Percentiles rank a stretch among this genome's conserved stretches.
These are phyloP conservation scores for Epirrhoe tristata DNA, from an alignment of 2,888 invertebrate species.

Conservation along the genomic window DNA sequence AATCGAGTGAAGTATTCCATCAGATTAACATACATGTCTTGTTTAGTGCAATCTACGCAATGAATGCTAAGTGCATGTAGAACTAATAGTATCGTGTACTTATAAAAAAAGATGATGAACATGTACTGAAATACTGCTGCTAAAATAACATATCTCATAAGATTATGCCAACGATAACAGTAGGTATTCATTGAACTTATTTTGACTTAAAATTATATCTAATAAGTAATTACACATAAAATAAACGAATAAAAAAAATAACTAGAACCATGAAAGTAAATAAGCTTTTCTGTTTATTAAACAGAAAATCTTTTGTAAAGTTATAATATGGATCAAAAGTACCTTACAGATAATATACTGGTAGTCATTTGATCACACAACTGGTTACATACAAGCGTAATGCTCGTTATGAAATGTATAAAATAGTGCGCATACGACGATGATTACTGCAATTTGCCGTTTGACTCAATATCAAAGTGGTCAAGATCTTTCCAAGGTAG, in stretches of 20 bases:
- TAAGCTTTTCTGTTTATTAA: background rate
- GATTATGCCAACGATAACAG: too few species aligned
- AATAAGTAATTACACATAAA: too few species aligned
- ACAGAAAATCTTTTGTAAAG: background rate
- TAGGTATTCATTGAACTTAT: too few species aligned
- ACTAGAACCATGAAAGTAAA: background rate
- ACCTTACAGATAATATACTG: background rate
- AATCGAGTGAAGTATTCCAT: conserved; percentile 37
- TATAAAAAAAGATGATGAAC: background rate
- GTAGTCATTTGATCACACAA: conserved; percentile 25
- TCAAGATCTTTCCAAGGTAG: conserved; percentile 58
- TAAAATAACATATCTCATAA: too few species aligned
- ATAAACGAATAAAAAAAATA: too few species aligned
- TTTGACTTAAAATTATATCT: too few species aligned
- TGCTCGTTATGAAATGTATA: conserved; percentile 59
- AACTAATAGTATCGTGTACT: background rate
- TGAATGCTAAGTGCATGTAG: conserved; percentile 13
- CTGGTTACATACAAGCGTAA: conserved; percentile 43
- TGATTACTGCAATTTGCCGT: conserved; percentile 64
- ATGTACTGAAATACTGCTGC: too few species aligned
- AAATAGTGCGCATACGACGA: conserved; percentile 59
- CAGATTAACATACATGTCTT: conserved; percentile 46
- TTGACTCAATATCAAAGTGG: conserved; percentile 56
- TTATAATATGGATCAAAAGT: background rate
- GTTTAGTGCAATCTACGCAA: conserved; percentile 25